Percentiles rank a stretch among this genome's conserved stretches.
phyloP scores from a whole-genome alignment of 2,888 invertebrate genomes.

The Omphaloscelis lunosa region DNA sequence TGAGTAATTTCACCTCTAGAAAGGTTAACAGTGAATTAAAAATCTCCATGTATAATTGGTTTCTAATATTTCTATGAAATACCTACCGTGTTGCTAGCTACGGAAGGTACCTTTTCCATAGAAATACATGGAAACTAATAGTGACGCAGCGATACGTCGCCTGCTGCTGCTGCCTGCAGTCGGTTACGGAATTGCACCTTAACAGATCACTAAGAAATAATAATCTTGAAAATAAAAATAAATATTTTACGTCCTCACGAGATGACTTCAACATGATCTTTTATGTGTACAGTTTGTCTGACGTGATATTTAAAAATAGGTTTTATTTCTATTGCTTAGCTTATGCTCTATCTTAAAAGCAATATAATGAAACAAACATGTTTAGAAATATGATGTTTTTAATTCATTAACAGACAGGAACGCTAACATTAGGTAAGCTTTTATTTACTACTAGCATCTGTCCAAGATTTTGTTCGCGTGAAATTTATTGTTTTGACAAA shows the following conservation, averaged over 20 bases:
- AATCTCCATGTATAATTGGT: too few relatives aligned
- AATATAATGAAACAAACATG: not conserved
- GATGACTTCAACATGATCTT: conserved; percentile 5
- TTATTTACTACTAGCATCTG: not conserved
- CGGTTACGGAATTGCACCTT: too few relatives aligned
- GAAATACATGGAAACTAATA: too few relatives aligned
- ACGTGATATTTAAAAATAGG: not conserved
- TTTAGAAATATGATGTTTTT: not conserved
- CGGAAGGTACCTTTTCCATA: too few relatives aligned
- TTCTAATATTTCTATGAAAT: too few relatives aligned
- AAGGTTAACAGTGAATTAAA: too few relatives aligned
- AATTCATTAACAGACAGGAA: not conserved
- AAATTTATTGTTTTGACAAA: not conserved
- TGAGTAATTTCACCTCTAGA: too few relatives aligned
- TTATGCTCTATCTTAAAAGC: not conserved
- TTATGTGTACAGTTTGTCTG: not conserved
- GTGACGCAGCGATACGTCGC: too few relatives aligned
- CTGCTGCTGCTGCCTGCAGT: too few relatives aligned
- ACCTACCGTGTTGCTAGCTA: too few relatives aligned
- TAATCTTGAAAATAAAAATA: not conserved
- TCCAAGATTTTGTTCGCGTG: too few relatives aligned
- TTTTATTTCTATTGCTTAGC: conserved; percentile 2
- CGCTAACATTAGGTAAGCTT: not conserved
- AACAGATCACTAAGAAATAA: not conserved
- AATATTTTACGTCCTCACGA: not conserved